Evolutionary conservation across 1,140 invertebrate genomes (phyloP).

Genomic region (Acromyrmex heyeri): DNA sequence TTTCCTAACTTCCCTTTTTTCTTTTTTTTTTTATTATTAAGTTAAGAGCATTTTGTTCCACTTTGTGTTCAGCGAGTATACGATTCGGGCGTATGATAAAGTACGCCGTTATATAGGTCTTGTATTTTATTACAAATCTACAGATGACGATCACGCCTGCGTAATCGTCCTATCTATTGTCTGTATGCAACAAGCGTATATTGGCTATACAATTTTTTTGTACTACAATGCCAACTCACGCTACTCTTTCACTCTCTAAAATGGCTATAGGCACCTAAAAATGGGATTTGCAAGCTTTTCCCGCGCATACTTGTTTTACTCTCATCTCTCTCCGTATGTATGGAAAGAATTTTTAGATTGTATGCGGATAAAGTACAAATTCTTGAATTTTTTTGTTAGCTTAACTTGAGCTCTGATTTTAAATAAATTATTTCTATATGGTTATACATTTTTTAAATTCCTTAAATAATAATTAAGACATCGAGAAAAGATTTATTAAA

Average conservation of each 20-base stretch:
- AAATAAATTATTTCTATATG: not conserved
- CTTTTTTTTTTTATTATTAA: constrained; percentile 49
- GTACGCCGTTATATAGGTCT: constrained; percentile 49
- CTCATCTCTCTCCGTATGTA: not conserved
- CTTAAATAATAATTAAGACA: not conserved
- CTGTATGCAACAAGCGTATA: constrained; percentile 81
- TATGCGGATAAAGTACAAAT: constrained; percentile 17
- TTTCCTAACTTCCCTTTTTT: constrained; percentile 29
- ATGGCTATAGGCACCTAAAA: constrained; percentile 72
- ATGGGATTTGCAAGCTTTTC: constrained; percentile 67
- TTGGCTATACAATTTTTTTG: constrained; percentile 76
- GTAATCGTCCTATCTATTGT: constrained; percentile 80
- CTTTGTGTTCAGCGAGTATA: constrained; percentile 71
- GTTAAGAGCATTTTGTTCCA: constrained; percentile 73
- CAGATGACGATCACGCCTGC: constrained; percentile 79
- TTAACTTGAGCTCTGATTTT: not conserved
- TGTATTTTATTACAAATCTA: constrained; percentile 75
- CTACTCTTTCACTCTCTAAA: constrained; percentile 70
- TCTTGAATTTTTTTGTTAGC: not conserved
- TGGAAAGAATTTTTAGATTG: constrained; percentile 24
- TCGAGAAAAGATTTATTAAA: not conserved
- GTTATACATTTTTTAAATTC: not conserved
- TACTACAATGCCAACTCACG: constrained; percentile 79
- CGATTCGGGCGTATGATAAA: constrained; percentile 63
- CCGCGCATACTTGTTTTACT: constrained; percentile 35